phyloP scores from a whole-genome alignment of 2,797 vertebrate genomes.

The Syndactyla subalaris region DNA sequence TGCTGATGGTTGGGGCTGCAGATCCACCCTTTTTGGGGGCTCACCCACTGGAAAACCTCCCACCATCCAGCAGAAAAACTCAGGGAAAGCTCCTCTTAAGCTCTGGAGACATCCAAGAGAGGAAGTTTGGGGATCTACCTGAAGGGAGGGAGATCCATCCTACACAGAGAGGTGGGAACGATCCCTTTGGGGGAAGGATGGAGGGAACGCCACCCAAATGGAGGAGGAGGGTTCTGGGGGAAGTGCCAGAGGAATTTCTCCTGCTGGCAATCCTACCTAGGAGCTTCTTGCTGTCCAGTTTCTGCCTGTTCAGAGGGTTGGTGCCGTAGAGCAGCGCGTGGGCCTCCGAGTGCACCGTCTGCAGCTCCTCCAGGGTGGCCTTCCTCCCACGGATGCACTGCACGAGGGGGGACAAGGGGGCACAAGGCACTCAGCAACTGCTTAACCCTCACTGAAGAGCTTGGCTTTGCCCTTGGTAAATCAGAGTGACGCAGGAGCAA shows the following conservation, averaged over 20 bases:
- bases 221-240: neutral
- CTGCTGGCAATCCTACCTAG: slow-evolving; percentile 58
- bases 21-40: neutral
- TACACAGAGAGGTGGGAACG: neutral
- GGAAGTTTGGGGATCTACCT: neutral
- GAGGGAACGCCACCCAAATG: neutral
- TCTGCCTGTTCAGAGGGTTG: slow-evolving; percentile 94
- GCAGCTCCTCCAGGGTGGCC: slow-evolving; percentile 93
- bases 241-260: neutral
- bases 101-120: neutral
- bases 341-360: slow-evolving; percentile 93
- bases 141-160: neutral
- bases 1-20: neutral
- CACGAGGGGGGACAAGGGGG: neutral
- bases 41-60: neutral
- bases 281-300: slow-evolving; percentile 92
- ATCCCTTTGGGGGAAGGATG: neutral
- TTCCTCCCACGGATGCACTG: slow-evolving; percentile 95
- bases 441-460: neutral
- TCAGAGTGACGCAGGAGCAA: neutral
- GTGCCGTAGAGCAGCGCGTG: slow-evolving; percentile 94
- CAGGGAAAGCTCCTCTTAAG: neutral
- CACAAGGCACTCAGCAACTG: neutral
- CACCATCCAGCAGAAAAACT: neutral
- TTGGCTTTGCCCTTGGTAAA: neutral